A percentile compares a stretch with the other conserved stretches of the same genome.
Conservation (phyloP, 2,113 vertebrate genomes). For the Clarias macrocephalus region DNA sequence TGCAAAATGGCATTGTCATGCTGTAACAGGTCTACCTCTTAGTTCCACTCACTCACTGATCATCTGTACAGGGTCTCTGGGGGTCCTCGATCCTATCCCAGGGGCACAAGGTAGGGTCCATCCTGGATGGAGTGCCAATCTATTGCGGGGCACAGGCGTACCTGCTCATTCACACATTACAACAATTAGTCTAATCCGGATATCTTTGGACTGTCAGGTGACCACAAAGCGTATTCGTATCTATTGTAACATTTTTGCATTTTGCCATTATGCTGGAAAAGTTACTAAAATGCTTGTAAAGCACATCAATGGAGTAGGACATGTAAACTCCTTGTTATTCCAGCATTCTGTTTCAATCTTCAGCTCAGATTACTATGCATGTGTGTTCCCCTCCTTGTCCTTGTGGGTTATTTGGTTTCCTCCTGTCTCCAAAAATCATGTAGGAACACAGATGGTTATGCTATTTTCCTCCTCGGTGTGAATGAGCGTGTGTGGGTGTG, state of each 20-base stretch:
- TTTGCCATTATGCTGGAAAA: neutral
- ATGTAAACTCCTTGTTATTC: too few relatives aligned
- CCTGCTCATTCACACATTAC: too few relatives aligned
- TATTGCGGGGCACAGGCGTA: too few relatives aligned
- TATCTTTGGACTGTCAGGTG: neutral
- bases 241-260: neutral
- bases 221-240: neutral
- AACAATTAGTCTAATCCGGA: too few relatives aligned
- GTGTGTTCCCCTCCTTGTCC: neutral
- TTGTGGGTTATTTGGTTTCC: neutral
- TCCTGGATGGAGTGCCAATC: too few relatives aligned
- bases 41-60: neutral
- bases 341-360: neutral
- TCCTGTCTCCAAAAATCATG: neutral
- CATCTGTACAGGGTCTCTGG: too few relatives aligned
- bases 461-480: neutral
- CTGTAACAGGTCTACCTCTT: neutral
- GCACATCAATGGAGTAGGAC: neutral
- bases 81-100: too few relatives aligned
- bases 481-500: neutral
- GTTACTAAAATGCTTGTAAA: neutral
- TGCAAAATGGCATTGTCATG: neutral
- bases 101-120: too few relatives aligned
- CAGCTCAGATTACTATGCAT: neutral
- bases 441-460: neutral